Conservation (phyloP, 2,797 vertebrate genomes). For the Propithecus perrieri region DNA sequence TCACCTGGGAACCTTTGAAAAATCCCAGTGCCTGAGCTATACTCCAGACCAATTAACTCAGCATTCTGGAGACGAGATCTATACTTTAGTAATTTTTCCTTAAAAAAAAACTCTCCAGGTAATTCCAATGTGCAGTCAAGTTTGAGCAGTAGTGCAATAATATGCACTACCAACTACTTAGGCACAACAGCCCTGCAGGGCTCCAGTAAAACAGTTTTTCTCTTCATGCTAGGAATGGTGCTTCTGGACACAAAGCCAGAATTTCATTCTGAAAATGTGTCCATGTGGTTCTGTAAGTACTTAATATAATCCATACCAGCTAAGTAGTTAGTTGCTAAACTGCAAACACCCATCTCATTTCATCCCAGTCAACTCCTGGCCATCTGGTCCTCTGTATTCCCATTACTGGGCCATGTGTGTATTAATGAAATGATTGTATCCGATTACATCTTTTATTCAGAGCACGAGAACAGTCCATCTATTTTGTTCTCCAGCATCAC, state of each 20-base stretch:
- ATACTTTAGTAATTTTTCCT: not conserved
- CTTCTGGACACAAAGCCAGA: constrained; percentile 57
- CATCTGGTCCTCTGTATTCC: constrained; percentile 84
- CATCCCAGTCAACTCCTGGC: constrained; percentile 80
- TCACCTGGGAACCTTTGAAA: constrained; percentile 35
- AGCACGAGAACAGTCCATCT: constrained; percentile 65
- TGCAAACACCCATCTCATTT: constrained; percentile 84
- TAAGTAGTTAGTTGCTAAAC: constrained; percentile 86
- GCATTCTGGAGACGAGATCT: not conserved
- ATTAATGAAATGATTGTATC: constrained; percentile 87
- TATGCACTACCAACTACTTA: not conserved
- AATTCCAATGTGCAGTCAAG: not conserved
- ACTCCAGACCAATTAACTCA: constrained; percentile 55
- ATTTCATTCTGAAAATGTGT: constrained; percentile 80
- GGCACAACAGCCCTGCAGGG: not conserved
- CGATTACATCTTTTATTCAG: constrained; percentile 85
- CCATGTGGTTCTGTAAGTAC: constrained; percentile 69
- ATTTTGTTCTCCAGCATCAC: constrained; percentile 53
- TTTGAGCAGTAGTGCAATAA: not conserved
- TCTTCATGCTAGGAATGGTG: not conserved
- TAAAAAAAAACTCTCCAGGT: not conserved
- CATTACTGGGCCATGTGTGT: constrained; percentile 82
- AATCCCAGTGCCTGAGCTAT: not conserved
- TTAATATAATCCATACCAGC: constrained; percentile 75
- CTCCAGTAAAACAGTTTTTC: not conserved